Conservation (phyloP, 2,113 vertebrate species). For the Sarotherodon lohbergeri region DNA sequence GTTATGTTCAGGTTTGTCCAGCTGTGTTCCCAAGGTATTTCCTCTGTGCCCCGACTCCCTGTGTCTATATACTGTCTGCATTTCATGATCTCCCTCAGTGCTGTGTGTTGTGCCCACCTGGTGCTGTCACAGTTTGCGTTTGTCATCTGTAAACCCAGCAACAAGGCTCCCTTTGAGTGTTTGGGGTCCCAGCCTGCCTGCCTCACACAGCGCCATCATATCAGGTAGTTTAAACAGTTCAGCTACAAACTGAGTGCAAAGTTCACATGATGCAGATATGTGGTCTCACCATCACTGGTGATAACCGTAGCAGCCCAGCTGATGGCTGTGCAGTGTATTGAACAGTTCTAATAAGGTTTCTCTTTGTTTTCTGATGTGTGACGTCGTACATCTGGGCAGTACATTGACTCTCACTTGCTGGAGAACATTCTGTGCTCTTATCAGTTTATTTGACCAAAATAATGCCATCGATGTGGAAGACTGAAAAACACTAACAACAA, state of each 20-base stretch:
- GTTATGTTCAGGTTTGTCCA: not conserved
- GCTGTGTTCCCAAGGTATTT: not conserved
- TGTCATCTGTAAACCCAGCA: not conserved
- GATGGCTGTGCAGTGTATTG: not conserved
- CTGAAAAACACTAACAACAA: not conserved
- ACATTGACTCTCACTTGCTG: not conserved
- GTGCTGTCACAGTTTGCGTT: not conserved
- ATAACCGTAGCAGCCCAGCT: not conserved
- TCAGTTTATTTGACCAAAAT: not conserved
- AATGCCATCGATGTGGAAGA: not conserved
- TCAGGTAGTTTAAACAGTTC: not conserved
- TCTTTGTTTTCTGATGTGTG: not conserved
- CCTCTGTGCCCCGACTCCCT: not conserved
- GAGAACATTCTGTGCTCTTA: not conserved
- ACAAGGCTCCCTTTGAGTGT: accelerated
- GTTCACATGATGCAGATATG: not conserved
- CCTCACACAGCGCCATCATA: not conserved
- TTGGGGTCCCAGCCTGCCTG: not conserved
- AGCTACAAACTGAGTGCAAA: not conserved
- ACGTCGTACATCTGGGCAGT: not conserved
- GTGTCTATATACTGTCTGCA: not conserved
- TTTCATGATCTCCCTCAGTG: no score
- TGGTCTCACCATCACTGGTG: not conserved
- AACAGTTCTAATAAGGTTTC: not conserved
- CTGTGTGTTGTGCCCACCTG: not conserved